Evolutionary conservation across 2,113 vertebrate genomes (phyloP), one percentile per base, ranked within the genome.

Genomic region (Tychaedon coryphoeus): DNA sequence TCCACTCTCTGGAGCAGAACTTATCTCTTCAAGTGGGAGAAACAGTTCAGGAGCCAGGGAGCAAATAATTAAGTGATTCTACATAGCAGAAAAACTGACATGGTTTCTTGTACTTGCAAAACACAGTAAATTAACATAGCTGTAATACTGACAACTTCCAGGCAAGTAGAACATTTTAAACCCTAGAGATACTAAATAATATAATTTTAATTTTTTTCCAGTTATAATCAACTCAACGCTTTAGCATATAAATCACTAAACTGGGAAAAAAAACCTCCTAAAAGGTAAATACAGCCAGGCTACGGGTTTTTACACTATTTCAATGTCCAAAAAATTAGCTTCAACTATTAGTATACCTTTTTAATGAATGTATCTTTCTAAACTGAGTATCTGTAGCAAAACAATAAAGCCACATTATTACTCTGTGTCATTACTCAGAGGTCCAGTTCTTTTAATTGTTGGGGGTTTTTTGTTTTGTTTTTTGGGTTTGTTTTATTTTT

Each of bases 31-130:
- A 77, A 74, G 50, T 5, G 18, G n/a, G 10, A 76, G 48, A 90
- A 91, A 45, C 16, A 20, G 14, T 43, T 84, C 61, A 71, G 57
- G 65, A 94, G 47, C 48, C 33, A 88, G 3, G 8, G 8, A 80
- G 34, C 4, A 2, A 94, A 83, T 25, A 90, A 53, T 58, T 53
- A 66, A 47, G 5, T 2, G 69, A 19, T 69, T 85, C 57, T 64
- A 67, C 5, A 5, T 6, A 10, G 43, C 26, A 5, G 3, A 5
- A 25, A 38, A 36, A 19, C 0, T n/a, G 12, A 40, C 31, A 12
- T 3, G 5, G 19, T 78, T 65, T n/a, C 25, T 43, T 64, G 29
- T 36, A 33, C 40, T 74, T 75, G n/a, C 20, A 84, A 74, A 84
- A 51, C 9, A 36, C 1, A 62, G 19, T 33, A 50, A 71, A 56